phyloP scores from a whole-genome alignment of 1,140 invertebrate species.

The Eumaeus atala region DNA sequence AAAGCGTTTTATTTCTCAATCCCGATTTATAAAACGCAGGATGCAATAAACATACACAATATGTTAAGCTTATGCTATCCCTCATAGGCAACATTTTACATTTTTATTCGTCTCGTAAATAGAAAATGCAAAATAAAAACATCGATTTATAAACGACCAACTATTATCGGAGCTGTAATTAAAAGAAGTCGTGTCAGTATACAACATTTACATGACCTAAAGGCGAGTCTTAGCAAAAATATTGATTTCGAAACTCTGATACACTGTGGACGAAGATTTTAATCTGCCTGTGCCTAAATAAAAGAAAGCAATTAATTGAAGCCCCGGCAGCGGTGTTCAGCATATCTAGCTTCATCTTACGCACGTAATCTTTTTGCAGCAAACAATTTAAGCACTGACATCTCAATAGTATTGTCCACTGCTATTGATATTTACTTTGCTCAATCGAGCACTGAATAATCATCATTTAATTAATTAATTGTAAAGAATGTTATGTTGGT shows the following conservation, averaged over 20 bases:
- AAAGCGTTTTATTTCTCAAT: too few relatives aligned
- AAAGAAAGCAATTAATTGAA: conserved; percentile 31
- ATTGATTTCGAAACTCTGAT: conserved; percentile 16
- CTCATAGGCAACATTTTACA: too few relatives aligned
- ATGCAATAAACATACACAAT: too few relatives aligned
- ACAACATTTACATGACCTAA: background rate
- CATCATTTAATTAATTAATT: conserved; percentile 10
- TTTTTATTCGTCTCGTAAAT: too few relatives aligned
- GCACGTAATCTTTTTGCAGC: conserved; percentile 6
- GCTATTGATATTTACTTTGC: background rate
- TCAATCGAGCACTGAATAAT: conserved; percentile 6
- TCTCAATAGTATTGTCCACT: conserved; percentile 15
- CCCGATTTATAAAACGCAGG: too few relatives aligned
- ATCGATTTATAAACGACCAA: too few relatives aligned
- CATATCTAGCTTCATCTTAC: conserved; percentile 20
- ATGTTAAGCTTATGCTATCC: too few relatives aligned
- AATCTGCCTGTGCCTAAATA: conserved; percentile 29
- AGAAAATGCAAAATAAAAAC: too few relatives aligned
- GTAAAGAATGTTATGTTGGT: background rate
- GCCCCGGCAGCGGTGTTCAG: conserved; percentile 15
- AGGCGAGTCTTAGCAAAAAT: background rate
- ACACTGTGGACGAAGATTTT: conserved; percentile 23
- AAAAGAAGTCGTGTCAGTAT: too few relatives aligned
- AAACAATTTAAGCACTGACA: conserved; percentile 12
- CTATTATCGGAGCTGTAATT: too few relatives aligned